Base-by-base conservation (phyloP, 2,797 vertebrate species). In the Sebastes dallii region DNA sequence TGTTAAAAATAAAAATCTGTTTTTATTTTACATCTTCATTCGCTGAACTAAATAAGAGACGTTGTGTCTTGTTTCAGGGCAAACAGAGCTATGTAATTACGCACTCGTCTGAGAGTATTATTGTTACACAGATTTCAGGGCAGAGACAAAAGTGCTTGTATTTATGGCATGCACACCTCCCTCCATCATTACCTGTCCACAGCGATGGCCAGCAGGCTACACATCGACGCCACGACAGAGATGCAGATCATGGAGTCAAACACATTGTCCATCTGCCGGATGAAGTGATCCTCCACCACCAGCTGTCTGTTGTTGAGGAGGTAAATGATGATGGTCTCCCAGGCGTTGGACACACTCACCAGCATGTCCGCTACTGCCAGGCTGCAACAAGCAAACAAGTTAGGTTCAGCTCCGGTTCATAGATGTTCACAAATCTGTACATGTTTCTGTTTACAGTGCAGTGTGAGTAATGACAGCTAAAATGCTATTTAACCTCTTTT, bases 241-340 rank as follows among this genome's bases (percentile, higher is more conserved):
- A 98, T 99, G 86, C 98, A 99, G 94, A 99, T 99, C 91, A 99
- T 97, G 4, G 98, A 99, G 91, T 99, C 98, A 30, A 99, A 97
- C 66, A 98, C 95, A 18, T 99, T 99, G 88, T 99, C 98, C 94
- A 99, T 97, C 64, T 96, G 97, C 84, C 97, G 95, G 24, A 97
- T 97, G 85, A 98, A 96, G 86, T 96, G 94, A 83, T 98, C 97
- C 27, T 96, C 95, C 1, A 97, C 96, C 16, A 96, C 92, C 59
- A 96, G 95, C 56, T 98, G 97, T 1, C 95, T 95, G 22, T 95
- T 97, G 92, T 97, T 97, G n/a, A 99, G 89, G 39, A 99, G 94
- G 66, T 97, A 97, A 92, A 99, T 98, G 83, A 98, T 96, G 66
- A 99, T 97, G 34, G 98, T 98, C 88, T 99, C 98, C 75, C 96